Percentiles rank a stretch among this genome's conserved stretches.
Evolutionary conservation across 2,797 vertebrate genomes (phyloP).

Genomic region (Yasuhikotakia modesta): DNA sequence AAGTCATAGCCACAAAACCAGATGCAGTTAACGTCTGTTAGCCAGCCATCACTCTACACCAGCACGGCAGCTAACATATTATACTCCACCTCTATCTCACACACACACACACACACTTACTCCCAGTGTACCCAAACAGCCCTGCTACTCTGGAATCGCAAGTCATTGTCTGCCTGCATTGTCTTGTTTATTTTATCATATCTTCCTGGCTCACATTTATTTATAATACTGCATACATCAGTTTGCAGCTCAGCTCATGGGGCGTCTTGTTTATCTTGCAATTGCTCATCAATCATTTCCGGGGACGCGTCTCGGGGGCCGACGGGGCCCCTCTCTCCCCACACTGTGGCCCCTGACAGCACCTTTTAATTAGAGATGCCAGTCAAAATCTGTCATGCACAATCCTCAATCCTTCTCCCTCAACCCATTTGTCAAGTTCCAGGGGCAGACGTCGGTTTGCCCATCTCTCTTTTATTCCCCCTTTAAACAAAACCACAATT

Average conservation of each 20-base stretch:
- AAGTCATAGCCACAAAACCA: constrained; percentile 68
- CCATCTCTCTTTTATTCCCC: constrained; percentile 24
- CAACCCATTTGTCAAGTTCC: constrained; percentile 26
- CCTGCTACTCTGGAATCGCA: constrained; percentile 47
- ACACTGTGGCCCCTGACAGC: constrained; percentile 76
- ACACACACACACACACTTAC: constrained; percentile 39
- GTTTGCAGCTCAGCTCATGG: constrained; percentile 72
- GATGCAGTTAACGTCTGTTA: constrained; percentile 72
- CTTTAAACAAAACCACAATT: constrained; percentile 58
- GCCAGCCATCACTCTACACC: constrained; percentile 56
- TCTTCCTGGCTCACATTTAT: constrained; percentile 67
- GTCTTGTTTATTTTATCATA: constrained; percentile 60
- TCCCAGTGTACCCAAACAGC: constrained; percentile 45
- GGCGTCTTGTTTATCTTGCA: constrained; percentile 78
- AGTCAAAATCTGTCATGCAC: constrained; percentile 72
- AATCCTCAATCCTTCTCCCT: constrained; percentile 48
- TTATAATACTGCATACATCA: constrained; percentile 76
- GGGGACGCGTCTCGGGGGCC: constrained; percentile 72
- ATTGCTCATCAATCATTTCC: constrained; percentile 83
- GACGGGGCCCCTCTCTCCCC: constrained; percentile 63
- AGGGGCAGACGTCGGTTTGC: constrained; percentile 11
- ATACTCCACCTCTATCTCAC: constrained; percentile 37
- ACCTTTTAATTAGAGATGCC: constrained; percentile 82
- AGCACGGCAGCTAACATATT: constrained; percentile 54
- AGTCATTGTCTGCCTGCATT: constrained; percentile 66